These are phyloP conservation scores for Calephelis perditalis DNA, from an alignment of 2,888 invertebrate species.

Conservation along the genomic window DNA sequence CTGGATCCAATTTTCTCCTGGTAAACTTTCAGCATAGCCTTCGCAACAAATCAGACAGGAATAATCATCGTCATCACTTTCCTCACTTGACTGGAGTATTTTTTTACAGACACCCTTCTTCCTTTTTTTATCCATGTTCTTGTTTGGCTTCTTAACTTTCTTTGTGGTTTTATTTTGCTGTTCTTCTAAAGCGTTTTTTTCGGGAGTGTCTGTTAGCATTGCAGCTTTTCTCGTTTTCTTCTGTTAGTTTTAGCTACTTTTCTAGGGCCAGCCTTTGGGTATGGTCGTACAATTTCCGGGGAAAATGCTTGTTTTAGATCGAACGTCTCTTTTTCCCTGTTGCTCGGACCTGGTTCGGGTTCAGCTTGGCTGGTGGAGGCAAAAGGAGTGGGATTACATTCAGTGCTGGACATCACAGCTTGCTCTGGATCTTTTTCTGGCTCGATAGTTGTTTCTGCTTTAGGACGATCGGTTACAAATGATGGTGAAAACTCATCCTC, in stretches of 20 bases:
- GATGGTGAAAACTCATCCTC: conserved; percentile 29
- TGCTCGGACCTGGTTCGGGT: conserved; percentile 30
- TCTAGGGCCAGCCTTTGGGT: conserved; percentile 32
- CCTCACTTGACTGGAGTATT: conserved; percentile 31
- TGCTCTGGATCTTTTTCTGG: conserved; percentile 27
- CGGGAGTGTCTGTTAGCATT: conserved; percentile 28
- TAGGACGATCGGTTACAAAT: conserved; percentile 33
- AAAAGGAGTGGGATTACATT: conserved; percentile 26
- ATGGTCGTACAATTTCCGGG: conserved; percentile 32
- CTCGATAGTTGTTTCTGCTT: conserved; percentile 23
- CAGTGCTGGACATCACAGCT: conserved; percentile 25
- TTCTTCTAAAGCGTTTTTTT: conserved; percentile 27
- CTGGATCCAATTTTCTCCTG: conserved; percentile 32
- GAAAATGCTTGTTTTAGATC: conserved; percentile 27
- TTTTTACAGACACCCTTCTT: conserved; percentile 27
- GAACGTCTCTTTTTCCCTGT: conserved; percentile 28
- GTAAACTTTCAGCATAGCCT: conserved; percentile 33
- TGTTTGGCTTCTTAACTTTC: conserved; percentile 27
- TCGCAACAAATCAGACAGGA: conserved; percentile 33
- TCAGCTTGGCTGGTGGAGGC: conserved; percentile 31
- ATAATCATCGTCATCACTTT: conserved; percentile 31
- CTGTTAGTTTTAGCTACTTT: conserved; percentile 28
- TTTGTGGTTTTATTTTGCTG: conserved; percentile 27
- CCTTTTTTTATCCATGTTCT: conserved; percentile 26
- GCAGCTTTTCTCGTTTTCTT: conserved; percentile 27